Evolutionary conservation across 2,113 vertebrate genomes (phyloP).

Genomic region (Coturnix japonica): DNA sequence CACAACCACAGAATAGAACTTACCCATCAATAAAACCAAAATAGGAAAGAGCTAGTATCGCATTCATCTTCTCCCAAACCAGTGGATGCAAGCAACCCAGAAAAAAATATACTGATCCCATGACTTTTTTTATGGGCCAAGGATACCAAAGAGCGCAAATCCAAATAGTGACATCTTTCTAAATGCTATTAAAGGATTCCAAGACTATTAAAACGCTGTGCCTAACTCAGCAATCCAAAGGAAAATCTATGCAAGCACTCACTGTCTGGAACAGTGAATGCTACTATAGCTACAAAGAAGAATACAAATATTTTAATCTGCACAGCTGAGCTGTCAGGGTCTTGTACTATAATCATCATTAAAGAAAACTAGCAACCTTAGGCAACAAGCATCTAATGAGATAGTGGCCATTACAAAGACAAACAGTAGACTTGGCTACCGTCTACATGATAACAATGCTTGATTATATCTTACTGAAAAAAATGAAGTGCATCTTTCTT

Average conservation of each 20-base stretch:
- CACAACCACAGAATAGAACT: not conserved
- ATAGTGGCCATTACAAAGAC: not conserved
- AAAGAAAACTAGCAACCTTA: not conserved
- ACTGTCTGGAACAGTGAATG: not conserved
- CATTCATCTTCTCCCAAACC: not conserved
- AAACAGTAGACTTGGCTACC: not conserved
- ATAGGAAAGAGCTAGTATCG: not conserved
- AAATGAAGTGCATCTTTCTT: not conserved
- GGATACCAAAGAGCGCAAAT: not conserved
- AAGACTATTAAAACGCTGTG: not conserved
- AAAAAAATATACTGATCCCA: not conserved
- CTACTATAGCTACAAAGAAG: not conserved
- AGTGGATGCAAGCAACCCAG: not conserved
- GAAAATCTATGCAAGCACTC: not conserved
- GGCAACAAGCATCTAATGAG: not conserved
- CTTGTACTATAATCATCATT: not conserved
- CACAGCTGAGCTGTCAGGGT: not conserved
- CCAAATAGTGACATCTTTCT: not conserved
- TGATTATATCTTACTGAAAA: not conserved
- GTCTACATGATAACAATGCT: not conserved
- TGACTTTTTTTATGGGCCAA: accelerated
- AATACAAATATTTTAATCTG: not conserved
- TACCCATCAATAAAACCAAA: not conserved
- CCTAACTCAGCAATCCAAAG: not conserved
- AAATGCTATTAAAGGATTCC: not conserved